Evolutionary conservation across 2,113 vertebrate species (phyloP), one percentile per base, ranked within the genome.

Genomic region (Elaphurus davidianus): DNA sequence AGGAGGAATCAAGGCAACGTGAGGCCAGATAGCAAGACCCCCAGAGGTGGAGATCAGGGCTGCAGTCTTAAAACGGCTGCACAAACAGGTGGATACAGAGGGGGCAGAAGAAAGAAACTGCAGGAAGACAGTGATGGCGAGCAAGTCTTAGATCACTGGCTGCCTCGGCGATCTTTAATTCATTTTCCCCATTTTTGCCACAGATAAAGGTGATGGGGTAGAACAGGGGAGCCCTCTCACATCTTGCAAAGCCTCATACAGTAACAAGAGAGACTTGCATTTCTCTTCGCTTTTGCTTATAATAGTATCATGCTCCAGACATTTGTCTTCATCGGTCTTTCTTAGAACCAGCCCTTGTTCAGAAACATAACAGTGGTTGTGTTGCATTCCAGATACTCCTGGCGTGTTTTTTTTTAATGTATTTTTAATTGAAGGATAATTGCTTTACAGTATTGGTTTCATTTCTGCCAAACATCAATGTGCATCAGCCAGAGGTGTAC

Each of bases 151-250:
- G 50, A 25, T 16, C 50, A 10, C 60, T 0, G 1, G 19, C 27
- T 5, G 36, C 59, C 54, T 40, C n/a, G 0, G 33, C 3, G 0
- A 2, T 9, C 40, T 67, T 13, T 17, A 3, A 6, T 23, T n/a
- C 43, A 21, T 16, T 17, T 3, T 6, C 33, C n/a, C 54, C 30
- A 33, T 0, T 14, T 54, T 23, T 90, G 59, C 57, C 57, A 25
- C 76, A 47, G 40, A 36, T 9, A 21, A 40, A 55, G 64, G 83
- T 28, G 43, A 23, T 27, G 1, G 2, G 12, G 0, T 3, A 0
- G 2, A 3, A 6, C 0, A 14, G 5, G 43, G 2, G 7, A 19
- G 12, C 3, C 30, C 27, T 19, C 36, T 40, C 13, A 1, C 28
- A 4, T 28, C 27, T 0, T 4, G 16, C 2, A 62, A 27, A 36